Evolutionary conservation across 2,797 vertebrate genomes (phyloP), one percentile per base, ranked within the genome.

Genomic region (Gallinago solitaria): DNA sequence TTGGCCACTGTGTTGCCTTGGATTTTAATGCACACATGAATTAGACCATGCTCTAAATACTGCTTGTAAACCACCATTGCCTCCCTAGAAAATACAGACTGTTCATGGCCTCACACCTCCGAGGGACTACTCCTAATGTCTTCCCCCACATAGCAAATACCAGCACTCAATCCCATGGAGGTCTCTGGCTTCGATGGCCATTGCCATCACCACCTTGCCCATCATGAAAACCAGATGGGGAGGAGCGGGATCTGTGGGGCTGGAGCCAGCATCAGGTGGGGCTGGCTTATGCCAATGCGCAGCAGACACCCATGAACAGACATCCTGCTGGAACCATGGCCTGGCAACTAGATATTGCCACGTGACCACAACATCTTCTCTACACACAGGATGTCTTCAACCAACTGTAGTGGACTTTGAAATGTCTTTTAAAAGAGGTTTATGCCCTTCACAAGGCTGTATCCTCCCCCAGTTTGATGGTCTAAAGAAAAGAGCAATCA

Each of bases 281-380:
- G 17, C 17, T 43, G 43, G 27, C 27, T 87, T 12, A n/a, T 20
- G 33, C 33, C 0, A 0, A 43, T 33, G 27, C 0, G 0, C 33
- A 27, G 23, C 39, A 75, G 21, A 53, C 35, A 70, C 13, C 16
- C 20, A 24, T 12, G 39, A 59, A 63, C 27, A 33, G 57, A 69
- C 37, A 54, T 0, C 0, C 45, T 60, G 88, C 32, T 10, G 20
- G 51, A 32, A 64, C 27, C 14, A 27, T 0, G 9, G 41, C 67
- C 33, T 32, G 56, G 54, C 32, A 50, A 48, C 11, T 25, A 64
- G 20, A 57, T 59, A 54, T 69, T 59, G 39, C 39, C 3, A 0
- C 0, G 0, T 48, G 54, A 86, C 45, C 39, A 53, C 16, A 89
- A 47, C 39, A 61, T 48, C 59, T 61, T 81, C 65, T 59, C 27